Evolutionary conservation across 2,888 invertebrate species (phyloP).

Genomic region (Epiblema foenella): DNA sequence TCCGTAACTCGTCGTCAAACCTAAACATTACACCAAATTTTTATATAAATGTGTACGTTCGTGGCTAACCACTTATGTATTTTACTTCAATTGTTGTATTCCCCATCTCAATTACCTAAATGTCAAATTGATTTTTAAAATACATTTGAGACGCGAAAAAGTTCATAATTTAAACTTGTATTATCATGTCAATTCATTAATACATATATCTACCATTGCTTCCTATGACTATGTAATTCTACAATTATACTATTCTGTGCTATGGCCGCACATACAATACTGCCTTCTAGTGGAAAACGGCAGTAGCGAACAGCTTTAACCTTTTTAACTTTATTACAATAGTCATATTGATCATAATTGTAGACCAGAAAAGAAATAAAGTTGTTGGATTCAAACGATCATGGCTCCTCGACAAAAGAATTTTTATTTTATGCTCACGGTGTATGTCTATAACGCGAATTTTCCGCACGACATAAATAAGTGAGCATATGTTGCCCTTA

Average conservation of each 20-base stretch:
- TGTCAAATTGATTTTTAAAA: neutral
- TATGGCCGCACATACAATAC: neutral
- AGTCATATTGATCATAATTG: slow-evolving; percentile 3
- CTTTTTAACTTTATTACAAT: neutral
- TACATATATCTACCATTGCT: neutral
- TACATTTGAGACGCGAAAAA: neutral
- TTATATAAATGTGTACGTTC: too few species aligned
- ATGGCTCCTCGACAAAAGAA: neutral
- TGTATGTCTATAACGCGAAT: neutral
- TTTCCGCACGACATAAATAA: neutral
- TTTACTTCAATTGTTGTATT: neutral
- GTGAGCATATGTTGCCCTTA: neutral
- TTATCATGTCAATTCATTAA: neutral
- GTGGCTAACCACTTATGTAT: too few species aligned
- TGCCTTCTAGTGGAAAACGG: neutral
- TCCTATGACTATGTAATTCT: slow-evolving; percentile 1
- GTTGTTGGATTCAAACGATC: neutral
- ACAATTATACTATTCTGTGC: too few species aligned
- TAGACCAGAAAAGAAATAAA: neutral
- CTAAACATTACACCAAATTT: too few species aligned
- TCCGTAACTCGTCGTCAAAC: neutral
- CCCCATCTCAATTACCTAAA: neutral
- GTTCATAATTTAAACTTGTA: neutral
- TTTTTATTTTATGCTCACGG: neutral
- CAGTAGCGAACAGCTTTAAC: neutral